A percentile compares a stretch with the other conserved stretches of the same genome.
phyloP scores from a whole-genome alignment of 2,113 vertebrate genomes.

The Dicaeum eximium region DNA sequence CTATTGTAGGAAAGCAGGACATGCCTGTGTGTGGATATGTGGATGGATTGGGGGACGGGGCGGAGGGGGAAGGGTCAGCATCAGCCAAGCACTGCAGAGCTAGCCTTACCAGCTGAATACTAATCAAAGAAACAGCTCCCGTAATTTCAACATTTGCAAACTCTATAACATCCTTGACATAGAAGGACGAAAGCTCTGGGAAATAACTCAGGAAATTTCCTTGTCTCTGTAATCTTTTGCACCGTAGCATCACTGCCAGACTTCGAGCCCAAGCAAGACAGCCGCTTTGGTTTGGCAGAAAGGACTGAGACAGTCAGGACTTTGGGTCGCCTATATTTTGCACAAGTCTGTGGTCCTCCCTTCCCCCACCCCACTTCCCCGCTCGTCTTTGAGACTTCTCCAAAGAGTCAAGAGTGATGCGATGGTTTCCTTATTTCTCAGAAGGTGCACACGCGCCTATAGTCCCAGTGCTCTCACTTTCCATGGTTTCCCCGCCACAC shows the following conservation, averaged over 20 bases:
- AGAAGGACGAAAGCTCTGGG: neutral
- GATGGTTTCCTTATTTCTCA: neutral
- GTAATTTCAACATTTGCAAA: slow-evolving; percentile 16
- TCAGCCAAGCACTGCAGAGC: slow-evolving; percentile 69
- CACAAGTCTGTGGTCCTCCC: slow-evolving; percentile 15
- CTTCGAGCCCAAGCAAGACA: neutral
- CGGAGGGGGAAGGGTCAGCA: slow-evolving; percentile 40
- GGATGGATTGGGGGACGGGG: neutral
- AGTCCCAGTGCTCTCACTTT: neutral
- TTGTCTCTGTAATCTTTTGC: neutral
- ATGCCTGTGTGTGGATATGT: neutral
- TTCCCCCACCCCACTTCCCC: neutral
- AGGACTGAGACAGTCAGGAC: neutral
- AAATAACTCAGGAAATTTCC: slow-evolving; percentile 6
- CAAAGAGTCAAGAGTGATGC: neutral
- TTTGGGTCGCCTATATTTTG: neutral
- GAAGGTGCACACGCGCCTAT: neutral
- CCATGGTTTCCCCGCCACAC: neutral
- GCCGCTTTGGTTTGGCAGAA: neutral
- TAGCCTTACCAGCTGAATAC: slow-evolving; percentile 70
- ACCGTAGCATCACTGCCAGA: neutral
- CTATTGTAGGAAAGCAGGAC: neutral
- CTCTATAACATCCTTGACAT: neutral
- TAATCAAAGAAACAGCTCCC: slow-evolving; percentile 62
- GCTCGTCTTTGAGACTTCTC: neutral